Base-by-base conservation (phyloP, 2,797 vertebrate genomes). In the Sarcoramphus papa region DNA sequence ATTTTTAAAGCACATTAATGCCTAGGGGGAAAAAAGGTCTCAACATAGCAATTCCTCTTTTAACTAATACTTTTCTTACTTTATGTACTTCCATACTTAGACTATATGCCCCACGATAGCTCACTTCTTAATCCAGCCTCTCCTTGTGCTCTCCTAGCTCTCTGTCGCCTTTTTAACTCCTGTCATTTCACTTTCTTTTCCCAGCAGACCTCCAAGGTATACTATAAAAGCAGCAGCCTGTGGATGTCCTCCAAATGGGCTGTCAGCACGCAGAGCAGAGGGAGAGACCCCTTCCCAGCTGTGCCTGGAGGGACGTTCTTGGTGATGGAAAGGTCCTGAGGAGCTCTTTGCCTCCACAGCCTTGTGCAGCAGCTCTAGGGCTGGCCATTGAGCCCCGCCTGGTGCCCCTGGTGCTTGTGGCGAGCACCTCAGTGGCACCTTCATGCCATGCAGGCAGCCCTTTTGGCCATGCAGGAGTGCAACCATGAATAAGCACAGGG, bases 1-100 rank as follows among this genome's bases (percentile, higher is more conserved):
- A 48, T 77, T 94, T 95, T 88, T 53, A 74, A 92, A 86, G 47
- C 14, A 48, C 23, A 43, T 76, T 37, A 88, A 67, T 70, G 56
- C n/a, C 41, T 30, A 3, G 8, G 30, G 14, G 33, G 8, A 0
- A 12, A 33, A 53, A 84, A 43, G 8, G 9, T 81, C 51, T 88
- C 64, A 67, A 14, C 19, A 43, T 28, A 68, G 28, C 33, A 77
- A 82, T 63, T 56, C 6, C 40, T 84, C 50, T 78, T 95, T 86
- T 76, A 73, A 63, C 30, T 76, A 48, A 41, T 21, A 37, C 16
- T 85, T 69, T 57, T 67, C 31, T 59, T 72, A 47, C 4, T 60
- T 90, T 77, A 67, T 12, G 10, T 80, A 70, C 23, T 87, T 78
- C 20, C 16, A 3, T 45, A 21, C 23, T 78, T 82, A 47, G 16